phyloP scores from a whole-genome alignment of 2,113 vertebrate genomes.

The Mirounga angustirostris region DNA sequence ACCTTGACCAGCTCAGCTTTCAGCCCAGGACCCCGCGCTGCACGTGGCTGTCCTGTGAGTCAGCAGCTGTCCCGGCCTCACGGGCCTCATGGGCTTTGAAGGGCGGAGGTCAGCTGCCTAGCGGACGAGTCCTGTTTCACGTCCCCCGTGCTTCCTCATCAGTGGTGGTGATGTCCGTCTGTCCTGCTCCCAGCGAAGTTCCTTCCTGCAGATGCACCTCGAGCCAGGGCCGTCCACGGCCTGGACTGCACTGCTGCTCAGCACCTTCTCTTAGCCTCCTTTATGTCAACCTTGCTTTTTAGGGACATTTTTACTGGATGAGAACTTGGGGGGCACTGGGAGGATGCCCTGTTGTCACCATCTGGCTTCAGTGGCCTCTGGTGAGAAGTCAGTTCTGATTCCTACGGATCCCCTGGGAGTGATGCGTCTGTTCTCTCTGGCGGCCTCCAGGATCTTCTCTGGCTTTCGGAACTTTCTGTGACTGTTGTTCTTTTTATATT shows the following conservation, averaged over 20 bases:
- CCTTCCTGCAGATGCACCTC: not conserved
- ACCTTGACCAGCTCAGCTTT: not conserved
- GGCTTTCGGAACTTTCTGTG: not conserved
- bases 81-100: not conserved
- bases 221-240: not conserved
- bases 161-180: not conserved
- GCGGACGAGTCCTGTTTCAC: not conserved
- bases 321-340: not conserved
- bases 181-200: not conserved
- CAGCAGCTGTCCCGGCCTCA: not conserved
- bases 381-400: not conserved
- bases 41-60: not conserved
- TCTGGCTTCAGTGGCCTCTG: not conserved
- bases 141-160: too few relatives aligned
- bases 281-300: not conserved
- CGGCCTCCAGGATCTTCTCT: not conserved
- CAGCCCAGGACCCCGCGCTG: not conserved
- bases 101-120: not conserved
- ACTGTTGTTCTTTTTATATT: not conserved
- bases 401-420: rapidly evolving
- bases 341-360: not conserved
- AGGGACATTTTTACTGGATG: not conserved
- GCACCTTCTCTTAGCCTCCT: not conserved
- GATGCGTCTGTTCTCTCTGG: not conserved
- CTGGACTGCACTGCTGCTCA: not conserved